A percentile compares a stretch with the other conserved stretches of the same genome.
Conservation (phyloP, 2,888 invertebrate genomes). For the Cyclophora punctaria region DNA sequence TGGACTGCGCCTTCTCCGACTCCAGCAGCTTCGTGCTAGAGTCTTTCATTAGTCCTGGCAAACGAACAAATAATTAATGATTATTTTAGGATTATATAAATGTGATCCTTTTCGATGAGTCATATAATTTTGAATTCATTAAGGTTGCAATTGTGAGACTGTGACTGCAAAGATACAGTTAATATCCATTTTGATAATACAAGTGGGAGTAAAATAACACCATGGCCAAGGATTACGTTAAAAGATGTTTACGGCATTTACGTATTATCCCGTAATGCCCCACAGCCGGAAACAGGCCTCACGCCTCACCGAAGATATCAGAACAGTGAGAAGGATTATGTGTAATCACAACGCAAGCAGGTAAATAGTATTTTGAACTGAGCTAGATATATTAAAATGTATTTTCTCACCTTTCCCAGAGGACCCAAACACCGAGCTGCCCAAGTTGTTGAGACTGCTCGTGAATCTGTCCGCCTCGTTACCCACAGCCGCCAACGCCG, state of each 20-base stretch:
- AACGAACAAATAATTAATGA: conserved; percentile 4
- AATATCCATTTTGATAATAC: no score
- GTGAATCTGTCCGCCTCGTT: conserved; percentile 60
- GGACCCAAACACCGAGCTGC: conserved; percentile 62
- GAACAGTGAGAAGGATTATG: no score
- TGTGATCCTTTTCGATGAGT: no score
- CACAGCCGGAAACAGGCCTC: no score
- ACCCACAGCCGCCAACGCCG: conserved; percentile 35
- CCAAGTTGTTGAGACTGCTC: conserved; percentile 62
- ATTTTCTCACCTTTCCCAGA: conserved; percentile 57
- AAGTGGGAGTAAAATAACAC: background rate
- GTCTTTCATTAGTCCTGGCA: conserved; percentile 64
- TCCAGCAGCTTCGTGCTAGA: conserved; percentile 63
- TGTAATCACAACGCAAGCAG: background rate
- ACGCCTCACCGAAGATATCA: no score
- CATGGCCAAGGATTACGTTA: background rate
- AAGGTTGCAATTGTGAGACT: no score
- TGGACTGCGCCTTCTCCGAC: conserved; percentile 61
- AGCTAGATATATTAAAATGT: background rate
- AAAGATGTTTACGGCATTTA: background rate
- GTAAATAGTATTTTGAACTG: background rate
- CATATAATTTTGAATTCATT: no score
- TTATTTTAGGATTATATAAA: background rate
- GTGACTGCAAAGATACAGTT: no score
- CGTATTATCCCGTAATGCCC: no score